Conservation (phyloP, 2,797 vertebrate genomes). For the Pantherophis alleghaniensis region DNA sequence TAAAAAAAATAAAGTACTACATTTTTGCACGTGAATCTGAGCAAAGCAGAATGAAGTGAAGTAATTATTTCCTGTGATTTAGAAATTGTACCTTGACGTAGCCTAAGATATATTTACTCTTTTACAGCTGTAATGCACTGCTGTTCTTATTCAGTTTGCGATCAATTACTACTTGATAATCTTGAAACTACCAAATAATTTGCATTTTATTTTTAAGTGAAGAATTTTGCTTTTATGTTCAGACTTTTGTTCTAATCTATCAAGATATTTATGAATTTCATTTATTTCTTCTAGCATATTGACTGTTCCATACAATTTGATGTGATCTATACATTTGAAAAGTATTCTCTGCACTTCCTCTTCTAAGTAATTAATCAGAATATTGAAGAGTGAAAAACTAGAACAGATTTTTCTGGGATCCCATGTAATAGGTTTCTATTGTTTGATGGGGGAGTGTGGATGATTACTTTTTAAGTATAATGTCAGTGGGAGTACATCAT, state of each 20-base stretch:
- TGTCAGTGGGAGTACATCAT: neutral
- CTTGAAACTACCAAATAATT: neutral
- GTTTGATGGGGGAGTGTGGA: neutral
- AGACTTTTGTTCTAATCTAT: neutral
- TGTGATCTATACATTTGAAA: neutral
- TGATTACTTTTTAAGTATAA: neutral
- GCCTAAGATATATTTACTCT: neutral
- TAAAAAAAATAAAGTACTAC: constrained; percentile 14
- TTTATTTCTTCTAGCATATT: neutral
- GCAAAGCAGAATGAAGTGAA: neutral
- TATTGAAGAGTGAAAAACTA: neutral
- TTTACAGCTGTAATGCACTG: neutral
- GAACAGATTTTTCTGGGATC: neutral
- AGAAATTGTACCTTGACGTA: neutral
- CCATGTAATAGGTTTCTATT: neutral
- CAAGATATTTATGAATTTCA: neutral
- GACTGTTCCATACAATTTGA: neutral
- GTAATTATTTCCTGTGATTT: neutral
- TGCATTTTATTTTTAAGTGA: neutral
- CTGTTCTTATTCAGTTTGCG: neutral
- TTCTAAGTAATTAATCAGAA: neutral
- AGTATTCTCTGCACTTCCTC: neutral
- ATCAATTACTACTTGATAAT: neutral
- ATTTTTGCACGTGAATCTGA: neutral
- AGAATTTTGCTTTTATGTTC: neutral